Evolutionary conservation across 30 jellyfish, hydroid and myxozoan genomes (phyloP).

Genomic region (Cassiopea xamachana): DNA sequence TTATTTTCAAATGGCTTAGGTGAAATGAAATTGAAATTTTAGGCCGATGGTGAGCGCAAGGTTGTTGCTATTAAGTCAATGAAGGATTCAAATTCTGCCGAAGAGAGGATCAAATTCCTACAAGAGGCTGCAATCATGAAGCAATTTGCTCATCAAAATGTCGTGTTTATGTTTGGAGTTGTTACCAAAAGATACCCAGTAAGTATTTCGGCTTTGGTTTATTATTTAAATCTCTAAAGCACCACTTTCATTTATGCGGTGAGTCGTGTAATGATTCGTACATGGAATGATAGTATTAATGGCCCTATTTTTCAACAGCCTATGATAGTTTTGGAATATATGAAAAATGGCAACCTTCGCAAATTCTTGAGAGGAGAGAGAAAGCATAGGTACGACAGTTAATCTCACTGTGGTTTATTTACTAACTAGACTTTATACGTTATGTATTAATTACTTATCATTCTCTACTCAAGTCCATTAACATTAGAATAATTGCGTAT

Average conservation of each 20-base stretch:
- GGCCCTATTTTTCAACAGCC: constrained; percentile 55
- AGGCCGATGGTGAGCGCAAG: constrained; percentile 55
- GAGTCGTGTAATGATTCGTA: neutral
- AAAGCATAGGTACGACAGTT: constrained; percentile 63
- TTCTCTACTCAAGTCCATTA: no score
- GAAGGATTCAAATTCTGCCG: constrained; percentile 78
- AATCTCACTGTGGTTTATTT: neutral
- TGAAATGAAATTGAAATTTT: neutral
- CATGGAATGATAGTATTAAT: neutral
- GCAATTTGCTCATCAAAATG: constrained; percentile 93
- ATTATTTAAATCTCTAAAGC: neutral
- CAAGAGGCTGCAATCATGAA: constrained; percentile 99
- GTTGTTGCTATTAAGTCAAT: constrained; percentile 91
- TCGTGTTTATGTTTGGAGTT: constrained; percentile 86
- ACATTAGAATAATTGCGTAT: no score
- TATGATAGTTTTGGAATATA: constrained; percentile 88
- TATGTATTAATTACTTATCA: no score
- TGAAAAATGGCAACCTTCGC: constrained; percentile 85
- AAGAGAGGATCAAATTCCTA: constrained; percentile 84
- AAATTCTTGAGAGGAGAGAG: constrained; percentile 65
- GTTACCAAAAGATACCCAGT: constrained; percentile 79
- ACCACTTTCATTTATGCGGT: neutral
- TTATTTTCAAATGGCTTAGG: no score
- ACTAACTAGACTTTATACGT: no score
- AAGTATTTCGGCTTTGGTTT: neutral